Evolutionary conservation across 2,113 vertebrate species (phyloP), one percentile per base, ranked within the genome.

Genomic region (Leucopsar rothschildi): DNA sequence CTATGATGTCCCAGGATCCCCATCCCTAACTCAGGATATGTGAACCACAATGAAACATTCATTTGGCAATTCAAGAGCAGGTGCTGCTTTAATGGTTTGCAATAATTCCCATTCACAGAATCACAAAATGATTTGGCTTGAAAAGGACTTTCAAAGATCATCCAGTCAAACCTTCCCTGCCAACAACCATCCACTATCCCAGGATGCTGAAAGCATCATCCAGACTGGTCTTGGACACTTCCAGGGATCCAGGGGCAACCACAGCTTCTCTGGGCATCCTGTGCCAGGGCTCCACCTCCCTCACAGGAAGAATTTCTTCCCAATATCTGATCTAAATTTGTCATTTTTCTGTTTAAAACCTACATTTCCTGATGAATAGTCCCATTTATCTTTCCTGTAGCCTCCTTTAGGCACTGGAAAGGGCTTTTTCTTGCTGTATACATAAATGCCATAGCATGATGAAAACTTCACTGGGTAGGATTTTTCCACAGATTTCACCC

Each of bases 1-100:
- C 23, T 59, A 0, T 50, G 28, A 14, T 2, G 2, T 35, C 42
- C 39, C 59, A 52, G 61, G 4, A 5, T 11, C 14, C 55, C 20
- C 39, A 29, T 35, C 44, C 59, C 47, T 77, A 35, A 35, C 12
- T 86, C 19, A 1, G 6, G 55, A 2, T 15, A 6, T 17, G 10
- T 33, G 42, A 33, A 39, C 72, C 47, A 52, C 42, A 66, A 47
- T 15, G 9, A 53, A 79, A 53, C 11, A 10, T 64, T 53, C 19
- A 57, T 63, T 52, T 39, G 24, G 19, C 71, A 81, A 3, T 17
- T 69, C 56, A 71, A 27, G 60, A 52, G 56, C 21, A 78, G 50
- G n/a, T 19, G n/a, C 50, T 65, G 42, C n/a, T 73, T 56, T 56
- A 40, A n/a, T 49, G 56, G 21, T 23, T 59, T 75, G 39, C 47